Percentiles rank a stretch among this genome's conserved stretches.
Conservation (phyloP, 2,113 vertebrate genomes). For the Edolisoma coerulescens region DNA sequence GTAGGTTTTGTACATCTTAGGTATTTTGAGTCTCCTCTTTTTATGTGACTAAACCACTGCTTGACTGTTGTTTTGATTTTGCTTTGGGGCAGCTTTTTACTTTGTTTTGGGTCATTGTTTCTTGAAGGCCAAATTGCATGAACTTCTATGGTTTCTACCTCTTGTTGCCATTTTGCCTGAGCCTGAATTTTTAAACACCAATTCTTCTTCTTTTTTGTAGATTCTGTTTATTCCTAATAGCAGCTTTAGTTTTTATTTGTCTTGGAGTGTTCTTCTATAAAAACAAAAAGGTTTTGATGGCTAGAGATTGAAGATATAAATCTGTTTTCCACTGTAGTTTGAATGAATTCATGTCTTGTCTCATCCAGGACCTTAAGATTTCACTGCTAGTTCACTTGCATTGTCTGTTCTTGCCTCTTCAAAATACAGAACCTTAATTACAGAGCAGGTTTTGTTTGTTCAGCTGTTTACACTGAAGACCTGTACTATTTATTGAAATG, state of each 20-base stretch:
- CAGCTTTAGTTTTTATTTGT: neutral
- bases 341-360: neutral
- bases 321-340: neutral
- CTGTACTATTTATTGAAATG: neutral
- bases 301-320: neutral
- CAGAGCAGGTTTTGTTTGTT: neutral
- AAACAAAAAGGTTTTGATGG: neutral
- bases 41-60: neutral
- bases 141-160: neutral
- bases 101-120: neutral
- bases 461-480: neutral
- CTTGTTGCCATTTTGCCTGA: neutral
- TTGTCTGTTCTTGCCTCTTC: neutral
- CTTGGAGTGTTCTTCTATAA: neutral
- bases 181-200: neutral
- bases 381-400: neutral
- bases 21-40: neutral
- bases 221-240: neutral
- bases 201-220: neutral
- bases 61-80: neutral
- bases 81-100: neutral
- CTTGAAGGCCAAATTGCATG: neutral
- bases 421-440: neutral
- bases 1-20: neutral
- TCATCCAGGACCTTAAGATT: neutral